These are phyloP conservation scores for Ichneumon xanthorius DNA, from an alignment of 2,888 invertebrate genomes.

Conservation along the genomic window DNA sequence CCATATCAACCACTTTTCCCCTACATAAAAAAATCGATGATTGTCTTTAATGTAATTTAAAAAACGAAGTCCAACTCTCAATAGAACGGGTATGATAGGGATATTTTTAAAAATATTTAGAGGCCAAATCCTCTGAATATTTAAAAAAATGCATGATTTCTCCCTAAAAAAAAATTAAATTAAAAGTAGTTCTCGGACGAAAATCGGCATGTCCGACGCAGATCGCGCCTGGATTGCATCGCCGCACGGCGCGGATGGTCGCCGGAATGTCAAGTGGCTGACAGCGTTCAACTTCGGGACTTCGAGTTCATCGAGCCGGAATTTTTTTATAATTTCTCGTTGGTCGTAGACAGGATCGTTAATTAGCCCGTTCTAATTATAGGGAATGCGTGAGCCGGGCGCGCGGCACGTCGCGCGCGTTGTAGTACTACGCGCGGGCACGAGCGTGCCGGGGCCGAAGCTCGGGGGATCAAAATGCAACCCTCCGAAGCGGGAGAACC, in stretches of 20 bases:
- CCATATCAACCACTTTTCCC: too few relatives aligned
- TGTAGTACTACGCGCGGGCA: constrained; percentile 65
- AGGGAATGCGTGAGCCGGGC: constrained; percentile 77
- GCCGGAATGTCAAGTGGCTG: neutral
- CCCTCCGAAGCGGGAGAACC: constrained; percentile 75
- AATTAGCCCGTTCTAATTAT: constrained; percentile 82
- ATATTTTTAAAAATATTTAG: too few relatives aligned
- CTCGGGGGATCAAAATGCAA: constrained; percentile 82
- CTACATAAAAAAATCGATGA: too few relatives aligned
- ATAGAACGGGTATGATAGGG: too few relatives aligned
- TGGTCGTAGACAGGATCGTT: constrained; percentile 69
- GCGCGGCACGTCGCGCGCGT: constrained; percentile 35
- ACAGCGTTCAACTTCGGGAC: constrained; percentile 21
- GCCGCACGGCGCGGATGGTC: too few relatives aligned
- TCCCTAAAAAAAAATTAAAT: too few relatives aligned
- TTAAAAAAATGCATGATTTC: too few relatives aligned
- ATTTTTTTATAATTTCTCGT: constrained; percentile 60
- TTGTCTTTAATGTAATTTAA: too few relatives aligned
- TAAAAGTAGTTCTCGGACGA: neutral
- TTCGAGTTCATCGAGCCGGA: constrained; percentile 15
- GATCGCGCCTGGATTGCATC: too few relatives aligned
- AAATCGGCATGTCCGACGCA: too few relatives aligned
- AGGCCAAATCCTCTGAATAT: too few relatives aligned
- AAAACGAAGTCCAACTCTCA: too few relatives aligned
- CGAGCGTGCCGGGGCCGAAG: constrained; percentile 82